Percentiles rank a stretch among this genome's conserved stretches.
These are phyloP conservation scores for Malacosoma neustria DNA, from an alignment of 2,888 invertebrate species.

Conservation along the genomic window DNA sequence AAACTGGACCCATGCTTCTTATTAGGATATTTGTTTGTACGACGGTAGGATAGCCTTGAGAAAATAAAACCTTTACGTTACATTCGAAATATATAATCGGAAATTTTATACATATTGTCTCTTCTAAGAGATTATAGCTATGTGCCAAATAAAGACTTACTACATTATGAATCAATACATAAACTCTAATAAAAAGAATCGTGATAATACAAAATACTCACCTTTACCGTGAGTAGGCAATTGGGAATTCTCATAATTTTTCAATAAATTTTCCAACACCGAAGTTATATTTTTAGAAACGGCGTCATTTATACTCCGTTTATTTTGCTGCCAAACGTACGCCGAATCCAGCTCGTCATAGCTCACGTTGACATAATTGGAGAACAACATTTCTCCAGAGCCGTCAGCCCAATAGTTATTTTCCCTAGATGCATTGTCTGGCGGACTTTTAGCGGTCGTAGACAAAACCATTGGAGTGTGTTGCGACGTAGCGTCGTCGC, in stretches of 20 bases:
- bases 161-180: too few relatives aligned
- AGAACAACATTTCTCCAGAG: constrained; percentile 42
- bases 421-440: constrained; percentile 28
- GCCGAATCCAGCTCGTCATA: constrained; percentile 31
- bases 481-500: constrained; percentile 38
- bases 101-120: too few relatives aligned
- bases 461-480: constrained; percentile 50
- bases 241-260: constrained; percentile 93
- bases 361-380: constrained; percentile 51
- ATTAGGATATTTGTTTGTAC: constrained; percentile 92
- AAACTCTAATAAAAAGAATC: too few relatives aligned
- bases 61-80: too few relatives aligned
- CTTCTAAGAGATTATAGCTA: too few relatives aligned
- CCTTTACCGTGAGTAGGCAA: constrained; percentile 92
- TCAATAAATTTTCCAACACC: constrained; percentile 88
- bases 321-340: constrained; percentile 42
- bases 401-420: constrained; percentile 41
- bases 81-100: too few relatives aligned
- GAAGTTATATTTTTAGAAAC: constrained; percentile 90
- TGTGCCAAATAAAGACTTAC: too few relatives aligned
- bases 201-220: constrained; percentile 43
- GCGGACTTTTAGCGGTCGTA: constrained; percentile 44
- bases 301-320: constrained; percentile 78
- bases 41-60: constrained; percentile 85
- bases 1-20: constrained; percentile 93